Evolutionary conservation across 2,888 invertebrate genomes (phyloP).

Genomic region (Pandemis corylana): DNA sequence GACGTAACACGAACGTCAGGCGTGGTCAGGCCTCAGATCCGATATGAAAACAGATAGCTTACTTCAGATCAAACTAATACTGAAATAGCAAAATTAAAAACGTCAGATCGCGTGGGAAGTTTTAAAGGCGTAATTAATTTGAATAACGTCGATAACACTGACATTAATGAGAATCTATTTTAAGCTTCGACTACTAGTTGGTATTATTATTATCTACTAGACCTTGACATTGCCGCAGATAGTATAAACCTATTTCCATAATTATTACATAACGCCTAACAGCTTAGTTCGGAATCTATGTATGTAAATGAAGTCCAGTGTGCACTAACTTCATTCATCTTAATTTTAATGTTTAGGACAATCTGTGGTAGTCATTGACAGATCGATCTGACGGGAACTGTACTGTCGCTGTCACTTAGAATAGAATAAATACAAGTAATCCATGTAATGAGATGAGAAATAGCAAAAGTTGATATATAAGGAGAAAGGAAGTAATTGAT

Average conservation of each 20-base stretch:
- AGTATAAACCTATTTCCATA: slow-evolving; percentile 7
- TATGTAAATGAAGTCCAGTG: too few species aligned
- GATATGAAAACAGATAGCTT: too few species aligned
- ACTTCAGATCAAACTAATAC: background rate
- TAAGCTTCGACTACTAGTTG: background rate
- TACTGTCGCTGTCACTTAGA: too few species aligned
- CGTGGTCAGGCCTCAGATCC: background rate
- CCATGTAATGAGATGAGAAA: too few species aligned
- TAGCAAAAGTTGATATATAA: too few species aligned
- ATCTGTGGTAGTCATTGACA: too few species aligned
- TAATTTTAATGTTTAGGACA: too few species aligned
- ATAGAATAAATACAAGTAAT: too few species aligned
- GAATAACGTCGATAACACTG: background rate
- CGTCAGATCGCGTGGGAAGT: background rate
- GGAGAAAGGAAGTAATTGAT: too few species aligned
- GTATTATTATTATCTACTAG: background rate
- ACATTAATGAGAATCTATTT: slow-evolving; percentile 10
- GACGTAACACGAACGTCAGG: background rate
- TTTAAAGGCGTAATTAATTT: background rate
- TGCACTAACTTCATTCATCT: too few species aligned
- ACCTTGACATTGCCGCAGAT: background rate
- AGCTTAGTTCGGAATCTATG: background rate
- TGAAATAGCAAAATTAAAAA: background rate
- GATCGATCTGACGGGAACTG: too few species aligned
- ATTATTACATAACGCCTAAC: background rate